These are phyloP conservation scores for Dryococelus australis DNA, from an alignment of 2,888 invertebrate species.

Conservation along the genomic window DNA sequence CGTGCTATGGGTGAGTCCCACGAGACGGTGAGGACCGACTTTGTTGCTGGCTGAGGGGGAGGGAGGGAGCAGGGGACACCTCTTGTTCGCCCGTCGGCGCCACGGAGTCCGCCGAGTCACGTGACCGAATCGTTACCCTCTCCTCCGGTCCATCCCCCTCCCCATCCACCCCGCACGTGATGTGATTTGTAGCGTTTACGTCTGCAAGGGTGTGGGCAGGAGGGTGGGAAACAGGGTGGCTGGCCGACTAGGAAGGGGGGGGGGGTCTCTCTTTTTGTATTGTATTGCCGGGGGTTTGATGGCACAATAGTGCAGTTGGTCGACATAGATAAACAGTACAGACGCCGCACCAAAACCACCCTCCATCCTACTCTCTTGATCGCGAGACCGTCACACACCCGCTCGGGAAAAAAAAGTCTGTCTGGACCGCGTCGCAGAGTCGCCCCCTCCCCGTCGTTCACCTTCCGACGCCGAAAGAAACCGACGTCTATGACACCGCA, in stretches of 20 bases:
- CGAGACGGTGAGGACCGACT: neutral
- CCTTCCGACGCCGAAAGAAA: neutral
- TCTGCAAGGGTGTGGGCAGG: neutral
- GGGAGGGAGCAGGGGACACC: neutral
- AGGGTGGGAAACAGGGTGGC: neutral
- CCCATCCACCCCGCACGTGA: neutral
- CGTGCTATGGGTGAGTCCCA: neutral
- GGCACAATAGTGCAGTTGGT: constrained; percentile 38
- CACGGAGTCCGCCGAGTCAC: constrained; percentile 28
- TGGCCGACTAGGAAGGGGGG: neutral
- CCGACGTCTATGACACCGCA: too few species aligned
- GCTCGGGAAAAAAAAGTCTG: constrained; percentile 27
- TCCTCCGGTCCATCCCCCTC: neutral
- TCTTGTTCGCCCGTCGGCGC: constrained; percentile 6
- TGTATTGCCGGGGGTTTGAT: constrained; percentile 3
- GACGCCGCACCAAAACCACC: constrained; percentile 18
- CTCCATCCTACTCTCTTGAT: neutral
- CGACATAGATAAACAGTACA: constrained; percentile 39
- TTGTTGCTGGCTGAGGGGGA: neutral
- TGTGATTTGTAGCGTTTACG: constrained; percentile 29
- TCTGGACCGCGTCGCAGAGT: constrained; percentile 31
- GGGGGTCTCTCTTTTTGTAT: constrained; percentile 17
- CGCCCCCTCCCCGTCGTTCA: neutral
- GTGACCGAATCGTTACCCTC: constrained; percentile 25
- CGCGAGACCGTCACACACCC: constrained; percentile 32